These are phyloP conservation scores for Lepus americanus DNA, from an alignment of 2,113 vertebrate species.

Conservation along the genomic window DNA sequence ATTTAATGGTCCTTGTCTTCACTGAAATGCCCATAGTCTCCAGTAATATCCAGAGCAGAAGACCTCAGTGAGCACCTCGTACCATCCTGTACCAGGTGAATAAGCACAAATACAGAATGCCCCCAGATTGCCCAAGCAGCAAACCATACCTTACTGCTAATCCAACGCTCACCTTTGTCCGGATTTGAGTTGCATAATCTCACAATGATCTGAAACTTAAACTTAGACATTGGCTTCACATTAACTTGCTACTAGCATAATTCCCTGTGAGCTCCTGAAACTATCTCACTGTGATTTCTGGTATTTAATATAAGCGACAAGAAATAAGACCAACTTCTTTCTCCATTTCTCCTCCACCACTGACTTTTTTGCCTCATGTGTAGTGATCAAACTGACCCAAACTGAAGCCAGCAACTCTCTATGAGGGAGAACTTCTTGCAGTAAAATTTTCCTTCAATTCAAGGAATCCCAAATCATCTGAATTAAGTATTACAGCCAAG, in stretches of 20 bases:
- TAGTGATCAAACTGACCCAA: neutral
- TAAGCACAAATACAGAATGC: neutral
- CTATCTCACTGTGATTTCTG: neutral
- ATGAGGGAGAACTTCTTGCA: neutral
- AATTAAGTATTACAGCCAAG: neutral
- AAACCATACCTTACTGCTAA: neutral
- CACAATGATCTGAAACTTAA: neutral
- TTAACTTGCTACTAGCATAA: neutral
- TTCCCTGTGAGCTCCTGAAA: neutral
- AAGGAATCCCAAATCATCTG: neutral
- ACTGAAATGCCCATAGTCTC: neutral
- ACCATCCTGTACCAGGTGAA: neutral
- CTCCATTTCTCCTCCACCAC: neutral
- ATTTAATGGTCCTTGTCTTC: neutral
- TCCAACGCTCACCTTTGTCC: neutral
- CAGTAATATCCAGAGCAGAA: neutral
- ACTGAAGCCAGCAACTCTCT: neutral
- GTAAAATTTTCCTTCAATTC: neutral
- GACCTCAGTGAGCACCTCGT: neutral
- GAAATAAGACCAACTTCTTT: neutral
- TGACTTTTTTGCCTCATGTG: neutral
- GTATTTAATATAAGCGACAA: neutral
- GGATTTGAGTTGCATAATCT: neutral
- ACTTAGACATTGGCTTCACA: neutral
- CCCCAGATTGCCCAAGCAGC: neutral